Evolutionary conservation across 2,113 vertebrate genomes (phyloP), one percentile per base, ranked within the genome.

Genomic region (Nothoprocta pentlandii): DNA sequence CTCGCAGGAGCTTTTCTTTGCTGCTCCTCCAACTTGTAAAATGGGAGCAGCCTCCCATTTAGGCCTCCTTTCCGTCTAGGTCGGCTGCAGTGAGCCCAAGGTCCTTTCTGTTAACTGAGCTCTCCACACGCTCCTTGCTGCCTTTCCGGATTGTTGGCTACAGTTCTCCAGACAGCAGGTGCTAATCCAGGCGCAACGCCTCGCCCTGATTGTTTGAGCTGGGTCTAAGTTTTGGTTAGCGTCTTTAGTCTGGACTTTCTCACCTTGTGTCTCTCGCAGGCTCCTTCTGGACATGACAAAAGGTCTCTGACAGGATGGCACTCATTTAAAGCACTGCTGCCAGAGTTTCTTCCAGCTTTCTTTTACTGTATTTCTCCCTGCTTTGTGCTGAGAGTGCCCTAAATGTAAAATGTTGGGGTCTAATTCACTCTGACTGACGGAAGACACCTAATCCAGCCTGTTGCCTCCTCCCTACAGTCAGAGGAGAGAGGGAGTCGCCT

Each of bases 1-100:
- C 39, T 12, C 32, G 49, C 26, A 7, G 4, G 42, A 64, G 64
- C 54, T 16, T 15, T 73, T 58, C 53, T 36, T 69, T n/a, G 58
- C 20, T 0, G 1, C 62, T 12, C 26, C 2, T 59, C 61, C 67
- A n/a, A 30, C 20, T 17, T 47, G 46, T 47, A 47, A 21, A 46
- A 47, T 17, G 19, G 8, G 46, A 9, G 19, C 9, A 49, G 69
- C 28, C 15, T 49, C 17, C 0, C 30, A 46, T 67, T 19, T 47
- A 2, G 51, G 67, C 58, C 22, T 67, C 22, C 26, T 70, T 54
- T 39, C 14, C 41, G 66, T 87, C 9, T 32, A 0, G 7, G 26
- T 76, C 84, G 78, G 13, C 36, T 42, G 21, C 23, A 61, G 11
- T 87, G 12, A 39, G 5, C 30, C 30, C 0, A 0, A 10, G 14